Conservation (phyloP, 2,797 vertebrate species). For the Argya squamiceps region DNA sequence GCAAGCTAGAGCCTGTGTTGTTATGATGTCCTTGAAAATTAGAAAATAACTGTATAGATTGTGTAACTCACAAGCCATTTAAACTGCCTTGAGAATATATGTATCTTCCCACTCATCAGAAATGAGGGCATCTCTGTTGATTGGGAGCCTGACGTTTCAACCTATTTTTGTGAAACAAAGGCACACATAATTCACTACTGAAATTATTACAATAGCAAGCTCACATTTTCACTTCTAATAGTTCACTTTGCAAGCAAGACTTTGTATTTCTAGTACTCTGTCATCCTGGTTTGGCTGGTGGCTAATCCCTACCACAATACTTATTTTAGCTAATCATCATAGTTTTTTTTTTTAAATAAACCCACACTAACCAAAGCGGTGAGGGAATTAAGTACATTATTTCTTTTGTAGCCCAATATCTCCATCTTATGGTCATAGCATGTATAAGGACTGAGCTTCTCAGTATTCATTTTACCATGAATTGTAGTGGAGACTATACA, state of each 20-base stretch:
- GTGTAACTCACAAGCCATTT: neutral
- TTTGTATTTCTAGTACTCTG: neutral
- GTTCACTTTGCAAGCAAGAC: neutral
- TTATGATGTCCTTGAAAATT: neutral
- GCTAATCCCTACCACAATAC: neutral
- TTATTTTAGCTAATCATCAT: neutral
- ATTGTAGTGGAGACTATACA: neutral
- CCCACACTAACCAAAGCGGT: neutral
- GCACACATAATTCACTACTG: neutral
- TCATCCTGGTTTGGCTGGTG: neutral
- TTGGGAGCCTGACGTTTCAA: neutral
- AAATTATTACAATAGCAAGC: neutral
- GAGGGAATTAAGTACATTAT: neutral
- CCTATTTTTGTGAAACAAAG: neutral
- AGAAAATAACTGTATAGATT: neutral
- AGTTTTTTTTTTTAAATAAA: neutral
- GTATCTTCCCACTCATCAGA: neutral
- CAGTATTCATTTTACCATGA: neutral
- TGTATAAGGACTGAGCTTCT: neutral
- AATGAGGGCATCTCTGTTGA: neutral
- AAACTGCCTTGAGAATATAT: neutral
- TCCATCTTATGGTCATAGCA: conserved; percentile 71
- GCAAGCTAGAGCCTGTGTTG: neutral
- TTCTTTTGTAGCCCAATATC: conserved; percentile 69
- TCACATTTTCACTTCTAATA: neutral